These are phyloP conservation scores for Ephestia elutella DNA, from an alignment of 1,140 invertebrate species.

Conservation along the genomic window DNA sequence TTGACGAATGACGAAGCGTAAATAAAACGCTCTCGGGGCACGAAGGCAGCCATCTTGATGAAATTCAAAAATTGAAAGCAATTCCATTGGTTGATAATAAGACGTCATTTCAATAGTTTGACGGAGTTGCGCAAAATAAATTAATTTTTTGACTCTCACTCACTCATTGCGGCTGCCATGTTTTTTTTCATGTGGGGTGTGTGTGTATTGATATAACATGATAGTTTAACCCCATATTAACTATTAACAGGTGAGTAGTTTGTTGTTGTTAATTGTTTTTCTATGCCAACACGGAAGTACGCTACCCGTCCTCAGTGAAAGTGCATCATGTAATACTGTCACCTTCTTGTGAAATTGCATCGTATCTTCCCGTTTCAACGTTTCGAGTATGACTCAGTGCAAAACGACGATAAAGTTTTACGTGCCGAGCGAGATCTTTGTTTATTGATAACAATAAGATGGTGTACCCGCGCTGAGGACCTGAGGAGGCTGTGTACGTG, in stretches of 20 bases:
- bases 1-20: constrained; percentile 43
- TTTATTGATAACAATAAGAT: constrained; percentile 22
- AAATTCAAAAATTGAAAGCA: constrained; percentile 48
- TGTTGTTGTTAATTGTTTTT: constrained; percentile 32
- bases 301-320: constrained; percentile 61
- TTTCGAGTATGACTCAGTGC: constrained; percentile 41
- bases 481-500: constrained; percentile 12
- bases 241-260: constrained; percentile 61
- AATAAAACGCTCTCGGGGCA: constrained; percentile 43
- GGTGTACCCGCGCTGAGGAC: neutral
- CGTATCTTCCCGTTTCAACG: constrained; percentile 37
- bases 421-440: constrained; percentile 24
- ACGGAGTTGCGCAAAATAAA: constrained; percentile 70
- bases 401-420: constrained; percentile 31
- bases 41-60: constrained; percentile 54
- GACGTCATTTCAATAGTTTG: constrained; percentile 64
- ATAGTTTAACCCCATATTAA: constrained; percentile 65
- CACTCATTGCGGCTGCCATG: constrained; percentile 68
- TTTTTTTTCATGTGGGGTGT: constrained; percentile 73
- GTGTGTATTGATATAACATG: constrained; percentile 70
- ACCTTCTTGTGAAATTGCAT: constrained; percentile 70
- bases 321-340: constrained; percentile 71
- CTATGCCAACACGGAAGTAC: constrained; percentile 45
- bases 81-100: constrained; percentile 53
- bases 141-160: constrained; percentile 66